Evolutionary conservation across 2,113 vertebrate species (phyloP), one percentile per base, ranked within the genome.

Genomic region (Hystrix cristata): DNA sequence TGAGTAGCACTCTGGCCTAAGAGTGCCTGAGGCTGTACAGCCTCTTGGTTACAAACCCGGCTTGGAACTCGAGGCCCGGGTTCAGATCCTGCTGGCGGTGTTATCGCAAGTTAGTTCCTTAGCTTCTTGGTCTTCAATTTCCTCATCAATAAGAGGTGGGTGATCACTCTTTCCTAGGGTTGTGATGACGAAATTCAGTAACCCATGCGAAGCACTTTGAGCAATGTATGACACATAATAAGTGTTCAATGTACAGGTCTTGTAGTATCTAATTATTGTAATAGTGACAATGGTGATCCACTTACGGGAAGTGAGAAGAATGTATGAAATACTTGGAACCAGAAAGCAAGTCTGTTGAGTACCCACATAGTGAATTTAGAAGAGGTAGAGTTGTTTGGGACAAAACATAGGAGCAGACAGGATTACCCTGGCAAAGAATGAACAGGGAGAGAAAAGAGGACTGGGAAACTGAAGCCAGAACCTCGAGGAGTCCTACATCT

Each of bases 181-280:
- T 69, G 34, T 91, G 87, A 88, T 74, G 80, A 72, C 51, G 57
- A 81, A 88, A 89, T 87, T 46, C 60, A 78, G 27, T 79, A 90
- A 90, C 80, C 21, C 38, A 64, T 79, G 87, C 16, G 64, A 51
- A 90, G 31, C 80, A 67, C 67, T 67, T 62, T 48, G 29, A 83
- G 84, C 34, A 53, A 29, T 48, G 11, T 69, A 25, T 95, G 94
- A 55, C 59, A 62, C n/a, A 31, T 62, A 59, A 34, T 89, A 55
- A 25, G 14, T 93, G 51, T 87, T 97, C n/a, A 48, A 16, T 96
- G 64, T 88, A 38, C 43, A 71, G 38, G n/a, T 72, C 76, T 92
- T 38, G 23, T 76, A n/a, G 46, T 67, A 25, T 55, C 38, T 90
- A 84, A 89, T 64, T 57, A 60, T 14, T 71, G 25, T 27, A 67